A percentile compares a stretch with the other conserved stretches of the same genome.
phyloP scores from a whole-genome alignment of 2,888 invertebrate genomes.

The Neoascia interrupta region DNA sequence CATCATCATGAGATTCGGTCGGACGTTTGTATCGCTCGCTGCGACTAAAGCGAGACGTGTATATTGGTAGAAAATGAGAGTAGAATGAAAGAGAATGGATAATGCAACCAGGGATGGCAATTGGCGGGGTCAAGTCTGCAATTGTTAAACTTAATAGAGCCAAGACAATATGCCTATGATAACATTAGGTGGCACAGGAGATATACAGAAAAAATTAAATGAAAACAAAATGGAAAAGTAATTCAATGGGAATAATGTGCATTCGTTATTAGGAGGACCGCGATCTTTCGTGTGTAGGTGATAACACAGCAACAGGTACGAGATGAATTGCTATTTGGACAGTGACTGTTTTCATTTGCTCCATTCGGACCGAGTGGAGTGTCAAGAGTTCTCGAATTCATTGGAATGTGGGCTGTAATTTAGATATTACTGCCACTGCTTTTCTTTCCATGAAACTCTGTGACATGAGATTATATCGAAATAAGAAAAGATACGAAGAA shows the following conservation, averaged over 20 bases:
- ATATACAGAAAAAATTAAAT: not conserved
- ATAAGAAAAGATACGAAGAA: too few species aligned
- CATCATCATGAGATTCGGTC: conserved; percentile 7
- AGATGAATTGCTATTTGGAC: too few species aligned
- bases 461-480: too few species aligned
- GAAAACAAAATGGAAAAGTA: not conserved
- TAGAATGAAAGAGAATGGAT: conserved; percentile 35
- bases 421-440: too few species aligned
- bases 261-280: too few species aligned
- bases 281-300: too few species aligned
- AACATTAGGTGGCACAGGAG: not conserved
- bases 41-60: conserved; percentile 36
- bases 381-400: too few species aligned
- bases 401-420: too few species aligned
- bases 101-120: conserved; percentile 46
- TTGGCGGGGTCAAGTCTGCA: conserved; percentile 12
- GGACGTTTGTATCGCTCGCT: not conserved
- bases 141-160: not conserved
- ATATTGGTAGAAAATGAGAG: conserved; percentile 49
- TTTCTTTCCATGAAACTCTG: too few species aligned
- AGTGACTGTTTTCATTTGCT: too few species aligned
- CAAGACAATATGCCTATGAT: not conserved
- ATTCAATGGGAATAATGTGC: not conserved
- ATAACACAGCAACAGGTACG: too few species aligned
- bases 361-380: too few species aligned